Percentiles rank a stretch among this genome's conserved stretches.
These are phyloP conservation scores for Lasioglossum albipes DNA, from an alignment of 1,140 invertebrate genomes.

Conservation along the genomic window DNA sequence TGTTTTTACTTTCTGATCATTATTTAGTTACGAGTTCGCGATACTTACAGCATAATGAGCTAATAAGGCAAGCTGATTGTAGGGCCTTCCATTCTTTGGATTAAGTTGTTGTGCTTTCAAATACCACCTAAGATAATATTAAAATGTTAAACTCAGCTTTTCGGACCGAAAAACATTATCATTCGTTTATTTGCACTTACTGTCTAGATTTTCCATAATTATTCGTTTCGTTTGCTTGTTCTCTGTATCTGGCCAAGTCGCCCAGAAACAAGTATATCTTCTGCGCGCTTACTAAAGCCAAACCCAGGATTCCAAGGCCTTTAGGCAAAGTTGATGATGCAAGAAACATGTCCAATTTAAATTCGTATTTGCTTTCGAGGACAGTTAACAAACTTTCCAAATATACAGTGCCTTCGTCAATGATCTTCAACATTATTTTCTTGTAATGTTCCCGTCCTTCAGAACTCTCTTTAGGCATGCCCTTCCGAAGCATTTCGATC, in stretches of 20 bases:
- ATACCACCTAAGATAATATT: slow-evolving; percentile 86
- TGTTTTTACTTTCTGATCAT: not conserved
- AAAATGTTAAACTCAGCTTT: not conserved
- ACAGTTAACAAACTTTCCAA: slow-evolving; percentile 88
- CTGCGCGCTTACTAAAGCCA: slow-evolving; percentile 91
- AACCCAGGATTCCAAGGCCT: slow-evolving; percentile 85
- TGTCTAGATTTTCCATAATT: slow-evolving; percentile 93
- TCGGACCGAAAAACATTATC: slow-evolving; percentile 8
- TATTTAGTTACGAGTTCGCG: not conserved
- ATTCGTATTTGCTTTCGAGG: slow-evolving; percentile 87
- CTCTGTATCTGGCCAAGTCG: slow-evolving; percentile 93
- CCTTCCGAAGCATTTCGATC: slow-evolving; percentile 90
- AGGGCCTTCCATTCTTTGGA: slow-evolving; percentile 96
- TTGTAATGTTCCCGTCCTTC: slow-evolving; percentile 82
- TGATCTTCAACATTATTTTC: slow-evolving; percentile 85
- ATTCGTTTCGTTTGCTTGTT: slow-evolving; percentile 89
- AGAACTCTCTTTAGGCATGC: slow-evolving; percentile 80
- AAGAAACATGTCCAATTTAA: slow-evolving; percentile 84
- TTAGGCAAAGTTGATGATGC: slow-evolving; percentile 80
- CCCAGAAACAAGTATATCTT: slow-evolving; percentile 94
- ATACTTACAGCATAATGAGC: slow-evolving; percentile 92
- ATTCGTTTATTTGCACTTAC: slow-evolving; percentile 74
- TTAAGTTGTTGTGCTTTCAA: slow-evolving; percentile 95
- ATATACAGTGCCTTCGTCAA: slow-evolving; percentile 90
- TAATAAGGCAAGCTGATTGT: slow-evolving; percentile 96